A percentile compares a stretch with the other conserved stretches of the same genome.
Evolutionary conservation across 2,797 vertebrate genomes (phyloP).

Genomic region (Pseudocheirus occidentalis): DNA sequence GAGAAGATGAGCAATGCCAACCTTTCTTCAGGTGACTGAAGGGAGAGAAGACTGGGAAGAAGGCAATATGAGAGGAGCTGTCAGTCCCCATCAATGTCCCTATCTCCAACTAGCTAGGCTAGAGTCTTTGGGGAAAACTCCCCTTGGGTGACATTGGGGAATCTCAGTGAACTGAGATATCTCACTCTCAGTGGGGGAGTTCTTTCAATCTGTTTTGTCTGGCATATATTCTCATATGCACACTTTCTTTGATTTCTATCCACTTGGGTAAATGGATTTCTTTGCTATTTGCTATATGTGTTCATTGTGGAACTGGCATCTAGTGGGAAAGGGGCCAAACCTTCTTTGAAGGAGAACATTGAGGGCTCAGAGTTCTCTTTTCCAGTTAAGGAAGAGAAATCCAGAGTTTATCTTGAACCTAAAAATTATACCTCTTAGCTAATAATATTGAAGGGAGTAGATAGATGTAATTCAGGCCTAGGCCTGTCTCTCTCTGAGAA

Average conservation of each 20-base stretch:
- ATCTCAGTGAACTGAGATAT: no score
- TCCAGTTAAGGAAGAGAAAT: neutral
- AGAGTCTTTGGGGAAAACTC: neutral
- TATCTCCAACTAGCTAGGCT: neutral
- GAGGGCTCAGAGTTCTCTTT: neutral
- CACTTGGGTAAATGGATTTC: neutral
- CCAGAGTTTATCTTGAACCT: no score
- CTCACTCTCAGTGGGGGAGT: no score
- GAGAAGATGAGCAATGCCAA: neutral
- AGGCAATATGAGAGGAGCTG: neutral
- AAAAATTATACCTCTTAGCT: no score
- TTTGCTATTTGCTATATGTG: neutral
- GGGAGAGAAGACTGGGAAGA: neutral
- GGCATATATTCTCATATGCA: neutral
- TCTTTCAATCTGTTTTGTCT: neutral
- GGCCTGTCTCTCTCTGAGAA: neutral
- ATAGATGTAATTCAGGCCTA: neutral
- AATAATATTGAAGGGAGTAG: neutral
- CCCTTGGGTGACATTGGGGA: neutral
- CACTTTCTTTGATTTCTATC: neutral
- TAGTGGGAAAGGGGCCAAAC: neutral
- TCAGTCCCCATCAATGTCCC: neutral
- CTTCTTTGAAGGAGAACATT: neutral
- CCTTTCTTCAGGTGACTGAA: neutral
- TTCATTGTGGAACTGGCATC: neutral